phyloP scores from a whole-genome alignment of 2,113 vertebrate genomes.

The Opisthocomus hoazin region DNA sequence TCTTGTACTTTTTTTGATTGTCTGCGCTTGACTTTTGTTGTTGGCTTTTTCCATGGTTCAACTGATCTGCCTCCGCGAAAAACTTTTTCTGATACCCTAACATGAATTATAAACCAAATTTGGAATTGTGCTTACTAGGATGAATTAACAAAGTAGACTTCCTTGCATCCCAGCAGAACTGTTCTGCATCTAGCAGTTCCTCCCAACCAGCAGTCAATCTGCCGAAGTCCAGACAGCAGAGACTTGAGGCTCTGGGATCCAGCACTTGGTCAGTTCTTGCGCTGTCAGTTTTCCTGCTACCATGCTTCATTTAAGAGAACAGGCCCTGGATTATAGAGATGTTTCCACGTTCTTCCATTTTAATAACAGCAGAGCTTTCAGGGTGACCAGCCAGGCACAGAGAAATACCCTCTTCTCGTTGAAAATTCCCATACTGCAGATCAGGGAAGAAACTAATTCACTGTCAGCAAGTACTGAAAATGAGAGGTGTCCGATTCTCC shows the following conservation, averaged over 20 bases:
- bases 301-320: neutral
- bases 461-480: neutral
- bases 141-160: neutral
- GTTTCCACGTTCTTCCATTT: neutral
- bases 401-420: neutral
- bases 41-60: neutral
- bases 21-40: neutral
- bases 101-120: neutral
- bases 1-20: neutral
- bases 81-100: neutral
- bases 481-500: neutral
- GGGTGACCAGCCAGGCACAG: neutral
- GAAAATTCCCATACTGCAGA: neutral
- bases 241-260: neutral
- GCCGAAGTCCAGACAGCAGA: neutral
- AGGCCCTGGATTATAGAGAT: neutral
- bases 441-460: neutral
- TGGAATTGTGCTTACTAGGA: neutral
- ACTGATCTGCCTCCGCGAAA: neutral
- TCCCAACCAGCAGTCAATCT: neutral
- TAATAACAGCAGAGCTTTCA: neutral
- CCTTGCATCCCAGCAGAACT: neutral
- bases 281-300: neutral
- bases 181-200: neutral
- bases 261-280: neutral